Evolutionary conservation across 2,797 vertebrate species (phyloP), one percentile per base, ranked within the genome.

Genomic region (Peromyscus aztecus): DNA sequence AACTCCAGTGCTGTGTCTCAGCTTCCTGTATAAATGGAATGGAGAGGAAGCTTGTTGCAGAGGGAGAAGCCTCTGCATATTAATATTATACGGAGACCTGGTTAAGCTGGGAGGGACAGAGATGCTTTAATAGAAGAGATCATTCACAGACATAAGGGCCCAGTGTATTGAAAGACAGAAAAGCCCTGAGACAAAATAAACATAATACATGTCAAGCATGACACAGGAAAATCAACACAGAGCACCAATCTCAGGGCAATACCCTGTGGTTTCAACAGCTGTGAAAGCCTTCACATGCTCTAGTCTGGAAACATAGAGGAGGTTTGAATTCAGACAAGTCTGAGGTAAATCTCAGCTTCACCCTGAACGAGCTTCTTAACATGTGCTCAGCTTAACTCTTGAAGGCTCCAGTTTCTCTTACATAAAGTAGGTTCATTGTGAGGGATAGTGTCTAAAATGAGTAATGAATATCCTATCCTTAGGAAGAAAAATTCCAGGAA

Each of bases 11-110:
- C 52, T 81, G 65, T n/a, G 46, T 96, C 86, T 97, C 82, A 67
- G 63, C n/a, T 71, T 94, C 85, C 93, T 67, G 49, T n/a, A 37
- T 89, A 92, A 93, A 84, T 90, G 71, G 65, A 96, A 91, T 71
- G 57, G 59, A 90, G 63, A 86, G 14, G 52, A 69, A 40, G 13
- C 82, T 93, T 52, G 59, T 24, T 31, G 21, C 65, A 78, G 29
- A 40, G 7, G 14, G 80, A 85, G 57, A 81, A 73, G 2, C 19
- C 46, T 46, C 2, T 96, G 75, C 9, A 49, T 89, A 71, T 97
- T 95, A 92, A 96, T 91, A 71, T 94, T 76, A 91, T 69, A 46
- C 24, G 80, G 9, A 84, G 80, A 43, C 9, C 59, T n/a, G 34
- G 49, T 67, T 86, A 80, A 83, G 40, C 61, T 83, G 43, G 17